Evolutionary conservation across 1,140 invertebrate species (phyloP).

Genomic region (Leguminivora glycinivorella): DNA sequence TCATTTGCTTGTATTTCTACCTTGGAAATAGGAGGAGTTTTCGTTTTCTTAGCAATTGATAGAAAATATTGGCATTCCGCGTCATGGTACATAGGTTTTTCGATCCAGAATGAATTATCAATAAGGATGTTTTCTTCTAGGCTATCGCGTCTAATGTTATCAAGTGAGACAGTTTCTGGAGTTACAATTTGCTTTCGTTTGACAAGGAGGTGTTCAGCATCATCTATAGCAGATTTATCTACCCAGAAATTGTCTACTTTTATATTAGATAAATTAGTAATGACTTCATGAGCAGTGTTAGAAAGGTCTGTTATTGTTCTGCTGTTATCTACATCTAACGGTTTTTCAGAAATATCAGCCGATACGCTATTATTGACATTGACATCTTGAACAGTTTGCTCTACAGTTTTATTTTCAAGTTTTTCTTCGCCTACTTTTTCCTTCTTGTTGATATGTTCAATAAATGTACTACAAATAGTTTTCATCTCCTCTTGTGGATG

Average conservation of each 20-base stretch:
- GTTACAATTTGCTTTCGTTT: constrained; percentile 39
- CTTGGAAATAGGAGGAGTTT: constrained; percentile 60
- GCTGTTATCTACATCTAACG: neutral
- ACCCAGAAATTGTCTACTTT: constrained; percentile 63
- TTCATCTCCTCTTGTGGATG: neutral
- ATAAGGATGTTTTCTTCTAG: constrained; percentile 66
- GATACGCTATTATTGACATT: neutral
- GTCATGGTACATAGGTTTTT: constrained; percentile 81
- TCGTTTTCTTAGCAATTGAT: constrained; percentile 71
- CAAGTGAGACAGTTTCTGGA: constrained; percentile 32
- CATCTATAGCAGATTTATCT: constrained; percentile 54
- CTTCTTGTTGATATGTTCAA: neutral
- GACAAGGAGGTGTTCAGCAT: constrained; percentile 55
- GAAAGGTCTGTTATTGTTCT: constrained; percentile 27
- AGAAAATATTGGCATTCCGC: constrained; percentile 81
- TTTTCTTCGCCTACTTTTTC: neutral
- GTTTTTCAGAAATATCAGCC: constrained; percentile 8
- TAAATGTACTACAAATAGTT: neutral
- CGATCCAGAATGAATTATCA: constrained; percentile 81
- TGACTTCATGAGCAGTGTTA: constrained; percentile 44
- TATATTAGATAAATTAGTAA: constrained; percentile 53
- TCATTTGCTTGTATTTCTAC: constrained; percentile 66
- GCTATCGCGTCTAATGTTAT: constrained; percentile 29
- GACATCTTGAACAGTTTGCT: neutral
- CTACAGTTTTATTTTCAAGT: neutral